Conservation (phyloP, 2,888 invertebrate genomes). For the Himalopsyche japonica region DNA sequence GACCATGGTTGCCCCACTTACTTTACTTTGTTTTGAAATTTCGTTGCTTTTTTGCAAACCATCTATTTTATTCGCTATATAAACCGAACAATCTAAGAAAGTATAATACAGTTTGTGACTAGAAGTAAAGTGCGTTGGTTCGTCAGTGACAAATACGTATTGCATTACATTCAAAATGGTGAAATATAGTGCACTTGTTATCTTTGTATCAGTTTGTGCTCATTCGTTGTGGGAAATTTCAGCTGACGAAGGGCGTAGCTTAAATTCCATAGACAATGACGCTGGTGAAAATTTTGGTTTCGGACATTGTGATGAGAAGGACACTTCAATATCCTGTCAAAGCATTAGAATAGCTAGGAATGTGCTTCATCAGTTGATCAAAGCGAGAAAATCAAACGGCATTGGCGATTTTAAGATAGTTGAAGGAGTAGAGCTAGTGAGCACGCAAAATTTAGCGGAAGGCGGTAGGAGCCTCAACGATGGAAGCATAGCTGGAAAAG, state of each 20-base stretch:
- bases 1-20: constrained; percentile 34
- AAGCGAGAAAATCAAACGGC: constrained; percentile 42
- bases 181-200: neutral
- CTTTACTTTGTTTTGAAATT: constrained; percentile 27
- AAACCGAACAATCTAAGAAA: constrained; percentile 16
- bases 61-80: constrained; percentile 38
- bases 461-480: constrained; percentile 58
- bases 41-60: constrained; percentile 31
- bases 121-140: neutral
- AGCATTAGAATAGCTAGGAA: constrained; percentile 56
- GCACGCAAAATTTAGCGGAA: constrained; percentile 52
- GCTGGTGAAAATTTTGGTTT: constrained; percentile 22
- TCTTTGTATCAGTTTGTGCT: constrained; percentile 2
- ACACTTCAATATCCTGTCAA: constrained; percentile 54
- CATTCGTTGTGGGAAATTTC: neutral
- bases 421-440: constrained; percentile 68
- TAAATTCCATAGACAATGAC: constrained; percentile 30
- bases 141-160: neutral
- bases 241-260: constrained; percentile 17
- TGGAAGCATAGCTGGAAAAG: constrained; percentile 59
- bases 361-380: constrained; percentile 59
- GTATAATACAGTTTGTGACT: neutral
- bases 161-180: neutral
- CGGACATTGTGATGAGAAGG: constrained; percentile 44
- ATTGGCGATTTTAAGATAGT: constrained; percentile 61